Evolutionary conservation across 2,888 invertebrate species (phyloP).

Genomic region (Lottia gigantea): DNA sequence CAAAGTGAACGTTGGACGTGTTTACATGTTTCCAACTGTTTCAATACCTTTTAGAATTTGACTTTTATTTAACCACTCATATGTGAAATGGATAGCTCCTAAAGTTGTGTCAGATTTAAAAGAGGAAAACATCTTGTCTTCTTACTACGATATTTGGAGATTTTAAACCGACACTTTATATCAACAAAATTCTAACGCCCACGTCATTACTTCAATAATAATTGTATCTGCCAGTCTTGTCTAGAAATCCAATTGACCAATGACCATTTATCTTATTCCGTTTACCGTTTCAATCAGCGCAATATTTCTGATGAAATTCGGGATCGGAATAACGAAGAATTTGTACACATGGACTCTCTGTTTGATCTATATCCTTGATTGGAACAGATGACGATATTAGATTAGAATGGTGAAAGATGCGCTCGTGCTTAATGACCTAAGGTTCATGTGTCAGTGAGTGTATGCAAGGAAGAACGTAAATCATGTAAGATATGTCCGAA

Average conservation of each 20-base stretch:
- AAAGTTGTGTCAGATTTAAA: too few relatives aligned
- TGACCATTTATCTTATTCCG: conserved; percentile 2
- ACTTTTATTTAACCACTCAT: too few relatives aligned
- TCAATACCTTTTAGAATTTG: too few relatives aligned
- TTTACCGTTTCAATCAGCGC: conserved; percentile 4
- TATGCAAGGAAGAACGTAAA: conserved; percentile 1
- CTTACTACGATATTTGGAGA: too few relatives aligned
- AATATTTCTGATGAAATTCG: background rate
- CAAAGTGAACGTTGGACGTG: background rate
- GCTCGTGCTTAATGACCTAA: conserved; percentile 6
- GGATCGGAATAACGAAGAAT: too few relatives aligned
- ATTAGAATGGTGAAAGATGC: conserved; percentile 7
- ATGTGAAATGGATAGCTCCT: too few relatives aligned
- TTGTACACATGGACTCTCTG: too few relatives aligned
- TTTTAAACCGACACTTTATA: too few relatives aligned
- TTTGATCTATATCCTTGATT: background rate
- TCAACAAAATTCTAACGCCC: too few relatives aligned
- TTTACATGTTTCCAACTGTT: background rate
- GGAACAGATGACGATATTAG: background rate
- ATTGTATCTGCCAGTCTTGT: background rate
- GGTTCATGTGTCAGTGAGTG: background rate
- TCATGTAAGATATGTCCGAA: conserved; percentile 11
- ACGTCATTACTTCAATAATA: too few relatives aligned
- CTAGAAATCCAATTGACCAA: background rate
- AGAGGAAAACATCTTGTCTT: too few relatives aligned